phyloP scores from a whole-genome alignment of 2,888 invertebrate species.

The Cosmia trapezina region DNA sequence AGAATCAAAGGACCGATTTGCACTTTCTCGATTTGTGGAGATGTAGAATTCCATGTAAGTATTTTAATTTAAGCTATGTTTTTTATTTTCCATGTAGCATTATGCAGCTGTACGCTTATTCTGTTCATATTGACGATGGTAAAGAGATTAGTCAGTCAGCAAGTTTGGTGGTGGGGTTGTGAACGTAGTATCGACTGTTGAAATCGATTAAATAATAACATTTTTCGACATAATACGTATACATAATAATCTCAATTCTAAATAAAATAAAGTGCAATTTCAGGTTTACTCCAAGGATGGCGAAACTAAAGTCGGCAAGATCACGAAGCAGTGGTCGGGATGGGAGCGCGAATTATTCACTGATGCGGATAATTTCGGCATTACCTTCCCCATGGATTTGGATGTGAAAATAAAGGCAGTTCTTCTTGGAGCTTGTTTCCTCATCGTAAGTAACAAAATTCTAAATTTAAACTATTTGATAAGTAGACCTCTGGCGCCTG shows the following conservation, averaged over 20 bases:
- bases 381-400: conserved; percentile 96
- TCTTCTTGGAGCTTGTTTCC: conserved; percentile 94
- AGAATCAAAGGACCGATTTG: conserved; percentile 95
- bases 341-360: conserved; percentile 95
- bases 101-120: background rate
- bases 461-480: too few species aligned
- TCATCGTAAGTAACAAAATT: conserved; percentile 92
- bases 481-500: too few species aligned
- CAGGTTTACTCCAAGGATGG: conserved; percentile 95
- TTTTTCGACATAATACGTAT: background rate
- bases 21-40: conserved; percentile 94
- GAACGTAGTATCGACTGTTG: too few species aligned
- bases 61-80: background rate
- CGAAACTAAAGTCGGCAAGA: conserved; percentile 94
- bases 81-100: too few species aligned
- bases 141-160: background rate
- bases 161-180: background rate
- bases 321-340: conserved; percentile 97
- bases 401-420: conserved; percentile 96
- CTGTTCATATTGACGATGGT: background rate
- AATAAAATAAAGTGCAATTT: conserved; percentile 52
- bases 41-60: conserved; percentile 95
- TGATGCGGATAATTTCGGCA: conserved; percentile 96
- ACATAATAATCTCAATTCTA: background rate
- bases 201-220: too few species aligned